Conservation (phyloP, 2,797 vertebrate species). For the Picus viridis region DNA sequence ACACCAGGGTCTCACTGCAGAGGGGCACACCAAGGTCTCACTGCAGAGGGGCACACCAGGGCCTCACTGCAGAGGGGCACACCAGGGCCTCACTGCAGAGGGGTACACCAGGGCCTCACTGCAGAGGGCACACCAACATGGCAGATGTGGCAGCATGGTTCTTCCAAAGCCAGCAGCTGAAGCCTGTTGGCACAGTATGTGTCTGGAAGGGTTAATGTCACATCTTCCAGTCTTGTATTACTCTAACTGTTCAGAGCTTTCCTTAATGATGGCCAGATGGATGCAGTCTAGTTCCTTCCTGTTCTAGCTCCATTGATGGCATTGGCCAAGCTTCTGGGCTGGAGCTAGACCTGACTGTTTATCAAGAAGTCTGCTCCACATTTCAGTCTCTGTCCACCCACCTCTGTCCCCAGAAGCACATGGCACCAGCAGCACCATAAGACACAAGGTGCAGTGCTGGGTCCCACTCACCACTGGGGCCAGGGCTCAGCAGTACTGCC, state of each 20-base stretch:
- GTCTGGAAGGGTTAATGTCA: slow-evolving; percentile 49
- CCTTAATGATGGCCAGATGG: slow-evolving; percentile 64
- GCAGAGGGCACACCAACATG: background rate
- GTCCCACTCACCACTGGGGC: background rate
- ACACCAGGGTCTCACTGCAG: too few species aligned
- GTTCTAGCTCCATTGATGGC: slow-evolving; percentile 55
- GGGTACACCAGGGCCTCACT: background rate
- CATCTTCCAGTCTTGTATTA: slow-evolving; percentile 45
- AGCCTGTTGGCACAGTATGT: background rate
- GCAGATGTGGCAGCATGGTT: background rate
- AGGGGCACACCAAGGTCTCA: too few species aligned
- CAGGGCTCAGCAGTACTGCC: background rate
- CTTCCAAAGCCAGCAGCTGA: background rate
- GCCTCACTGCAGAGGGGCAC: too few species aligned
- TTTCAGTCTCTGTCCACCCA: slow-evolving; percentile 44
- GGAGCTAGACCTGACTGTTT: slow-evolving; percentile 50
- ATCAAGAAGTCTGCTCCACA: slow-evolving; percentile 43
- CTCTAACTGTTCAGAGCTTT: slow-evolving; percentile 59
- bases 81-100: too few species aligned
- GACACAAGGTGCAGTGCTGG: background rate
- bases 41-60: too few species aligned
- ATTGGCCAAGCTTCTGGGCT: slow-evolving; percentile 46
- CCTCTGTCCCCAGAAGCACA: background rate
- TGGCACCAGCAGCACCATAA: background rate
- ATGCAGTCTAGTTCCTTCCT: slow-evolving; percentile 61